Conservation (phyloP, 2,797 vertebrate species). For the Chelmon rostratus region DNA sequence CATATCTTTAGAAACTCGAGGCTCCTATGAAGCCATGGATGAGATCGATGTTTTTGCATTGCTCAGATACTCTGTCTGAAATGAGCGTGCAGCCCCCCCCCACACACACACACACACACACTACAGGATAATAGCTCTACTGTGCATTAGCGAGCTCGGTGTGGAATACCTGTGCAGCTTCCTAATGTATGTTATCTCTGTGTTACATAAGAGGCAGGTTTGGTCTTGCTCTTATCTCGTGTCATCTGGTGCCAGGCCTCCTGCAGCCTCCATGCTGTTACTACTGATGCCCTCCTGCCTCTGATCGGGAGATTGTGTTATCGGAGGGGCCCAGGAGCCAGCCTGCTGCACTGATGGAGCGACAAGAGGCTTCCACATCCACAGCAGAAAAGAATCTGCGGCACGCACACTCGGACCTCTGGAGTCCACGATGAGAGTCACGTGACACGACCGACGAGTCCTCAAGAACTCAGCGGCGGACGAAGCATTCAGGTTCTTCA, state of each 20-base stretch:
- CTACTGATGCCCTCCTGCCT: constrained; percentile 32
- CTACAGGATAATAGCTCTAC: neutral
- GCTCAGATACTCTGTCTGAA: neutral
- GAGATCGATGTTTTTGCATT: neutral
- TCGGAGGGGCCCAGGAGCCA: constrained; percentile 74
- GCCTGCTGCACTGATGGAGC: constrained; percentile 66
- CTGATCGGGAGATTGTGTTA: constrained; percentile 79
- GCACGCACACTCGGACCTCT: constrained; percentile 45
- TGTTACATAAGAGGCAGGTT: constrained; percentile 69
- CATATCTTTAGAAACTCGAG: neutral
- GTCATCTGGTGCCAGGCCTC: constrained; percentile 68
- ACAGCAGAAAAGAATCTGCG: constrained; percentile 21
- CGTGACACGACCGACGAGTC: neutral
- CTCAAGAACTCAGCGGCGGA: neutral
- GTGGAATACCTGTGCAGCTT: constrained; percentile 32
- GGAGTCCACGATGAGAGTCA: neutral
- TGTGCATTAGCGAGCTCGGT: constrained; percentile 15
- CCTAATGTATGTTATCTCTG: constrained; percentile 48
- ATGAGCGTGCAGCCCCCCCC: neutral
- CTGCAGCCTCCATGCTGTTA: constrained; percentile 49
- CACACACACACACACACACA: neutral
- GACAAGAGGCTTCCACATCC: constrained; percentile 61
- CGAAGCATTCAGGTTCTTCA: too few relatives aligned
- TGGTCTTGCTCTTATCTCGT: constrained; percentile 71
- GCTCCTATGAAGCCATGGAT: neutral